Base-by-base conservation (phyloP, 2,888 invertebrate species). In the Drosophila pseudotalamancana region DNA sequence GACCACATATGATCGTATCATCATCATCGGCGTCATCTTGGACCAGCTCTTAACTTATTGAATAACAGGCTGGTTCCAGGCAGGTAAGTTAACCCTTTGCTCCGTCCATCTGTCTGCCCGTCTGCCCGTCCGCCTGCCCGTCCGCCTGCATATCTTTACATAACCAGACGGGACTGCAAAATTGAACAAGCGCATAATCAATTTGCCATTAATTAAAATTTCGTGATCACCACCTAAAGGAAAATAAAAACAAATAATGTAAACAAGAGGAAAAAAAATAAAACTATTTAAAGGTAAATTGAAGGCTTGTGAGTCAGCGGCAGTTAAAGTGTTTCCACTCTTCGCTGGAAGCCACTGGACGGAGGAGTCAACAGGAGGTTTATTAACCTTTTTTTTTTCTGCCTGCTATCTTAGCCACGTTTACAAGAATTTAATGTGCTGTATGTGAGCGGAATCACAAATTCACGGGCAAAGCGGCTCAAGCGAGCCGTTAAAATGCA, bases 151-250 rank as follows among this genome's bases (percentile, higher is more conserved):
- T 80, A 62, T 57, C 42, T 68, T 83, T 81, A 84, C 77, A 80
- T 86, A 86, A 86, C 64, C 43, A 45, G 59, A 32, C 19, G 72
- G 27, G 70, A 51, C 70, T 72, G 72, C 75, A 69, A 69, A 75
- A 63, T 27, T 68, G 66, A 74, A 63, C 77, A 51, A 69, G 62
- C 83, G 70, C 72, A 69, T 78, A 82, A 64, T 66, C 79, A 72
- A 68, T 64, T 81, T 77, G 72, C 54, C 82, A 85, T 82, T 81
- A 82, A 85, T 79, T 80, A 82, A 64, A 57, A 66, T 51, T 76
- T 71, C 66, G 66, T 71, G 76, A 75, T 72, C 56, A 54, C 50
- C 46, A 19, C 29, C 29, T 6, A 16, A 23, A 6, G 23, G 14
- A 9, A 55, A 18, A 18, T 5, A 14, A 35, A 50, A 37, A 19